Base-by-base conservation (phyloP, 1,140 invertebrate genomes). In the Habropoda laboriosa region DNA sequence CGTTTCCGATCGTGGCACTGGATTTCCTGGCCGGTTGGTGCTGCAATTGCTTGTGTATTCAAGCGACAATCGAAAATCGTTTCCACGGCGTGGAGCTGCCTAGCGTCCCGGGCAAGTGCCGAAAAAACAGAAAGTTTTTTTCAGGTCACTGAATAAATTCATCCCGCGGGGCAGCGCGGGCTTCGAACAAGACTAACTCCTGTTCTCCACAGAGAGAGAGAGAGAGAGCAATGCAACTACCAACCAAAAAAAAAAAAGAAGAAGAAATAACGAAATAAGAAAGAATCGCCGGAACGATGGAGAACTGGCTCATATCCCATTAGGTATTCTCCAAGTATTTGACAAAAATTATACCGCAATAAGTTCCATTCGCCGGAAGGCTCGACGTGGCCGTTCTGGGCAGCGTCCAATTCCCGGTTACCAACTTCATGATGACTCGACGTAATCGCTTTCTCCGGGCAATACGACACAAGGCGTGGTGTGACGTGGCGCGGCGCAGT, bases 391-490 rank as follows among this genome's bases (percentile, higher is more conserved):
- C 24, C 45, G 18, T 68, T 75, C 68, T 81, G 79, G 84, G 49
- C 74, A 86, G 12, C 60, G 83, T 80, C 83, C 76, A 82, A 86
- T 86, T 76, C 70, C 27, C 67, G 55, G 60, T 38, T 12, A 21
- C 45, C 64, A 86, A 86, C 49, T 86, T 80, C 71, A 61, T 45
- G 82, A 80, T 82, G 87, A 89, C 85, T 76, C 60, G 71, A 57
- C 82, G 78, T 80, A 88, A 87, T 87, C 85, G 63, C 40, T 45
- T 42, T 61, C 49, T 57, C 68, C 40, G 64, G 51, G 72, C 77
- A 80, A 86, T 86, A 83, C 71, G 84, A 86, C 79, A 79, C 77
- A 81, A 83, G 87, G 86, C 85, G 80, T 83, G 40, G 40, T 21
- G 38, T 57, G 55, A 57, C 24, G 30, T 38, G 74, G 58, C 35